Evolutionary conservation across 2,888 invertebrate species (phyloP).

Genomic region (Scaptomyza polygonia): DNA sequence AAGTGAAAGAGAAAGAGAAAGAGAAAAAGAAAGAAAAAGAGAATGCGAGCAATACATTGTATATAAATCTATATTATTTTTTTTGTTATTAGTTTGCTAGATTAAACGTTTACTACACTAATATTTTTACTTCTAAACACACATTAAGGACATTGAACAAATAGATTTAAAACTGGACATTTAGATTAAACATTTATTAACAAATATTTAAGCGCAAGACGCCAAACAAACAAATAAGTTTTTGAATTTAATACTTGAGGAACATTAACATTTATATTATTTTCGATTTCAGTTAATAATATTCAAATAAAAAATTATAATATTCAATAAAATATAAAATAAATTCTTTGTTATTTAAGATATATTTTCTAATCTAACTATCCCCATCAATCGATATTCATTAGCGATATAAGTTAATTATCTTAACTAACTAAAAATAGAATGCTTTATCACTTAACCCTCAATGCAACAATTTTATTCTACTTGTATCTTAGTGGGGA

Average conservation of each 20-base stretch:
- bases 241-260: background rate
- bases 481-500: slow-evolving; percentile 26
- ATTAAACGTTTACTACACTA: slow-evolving; percentile 2
- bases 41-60: slow-evolving; percentile 54
- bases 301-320: background rate
- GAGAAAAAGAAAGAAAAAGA: slow-evolving; percentile 35
- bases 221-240: background rate
- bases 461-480: slow-evolving; percentile 26
- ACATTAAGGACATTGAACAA: slow-evolving; percentile 28
- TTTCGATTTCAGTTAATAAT: too few species aligned
- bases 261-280: background rate
- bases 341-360: too few species aligned
- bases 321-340: too few species aligned
- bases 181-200: background rate
- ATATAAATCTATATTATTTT: slow-evolving; percentile 11
- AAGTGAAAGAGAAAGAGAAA: slow-evolving; percentile 21
- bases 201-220: background rate
- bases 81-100: slow-evolving; percentile 11
- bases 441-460: background rate
- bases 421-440: slow-evolving; percentile 5
- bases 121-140: background rate
- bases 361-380: too few species aligned
- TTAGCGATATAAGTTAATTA: slow-evolving; percentile 2
- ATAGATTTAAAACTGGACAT: background rate
- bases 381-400: background rate